Base-by-base conservation (phyloP, 2,113 vertebrate species). In the Gallinago jamesoni region DNA sequence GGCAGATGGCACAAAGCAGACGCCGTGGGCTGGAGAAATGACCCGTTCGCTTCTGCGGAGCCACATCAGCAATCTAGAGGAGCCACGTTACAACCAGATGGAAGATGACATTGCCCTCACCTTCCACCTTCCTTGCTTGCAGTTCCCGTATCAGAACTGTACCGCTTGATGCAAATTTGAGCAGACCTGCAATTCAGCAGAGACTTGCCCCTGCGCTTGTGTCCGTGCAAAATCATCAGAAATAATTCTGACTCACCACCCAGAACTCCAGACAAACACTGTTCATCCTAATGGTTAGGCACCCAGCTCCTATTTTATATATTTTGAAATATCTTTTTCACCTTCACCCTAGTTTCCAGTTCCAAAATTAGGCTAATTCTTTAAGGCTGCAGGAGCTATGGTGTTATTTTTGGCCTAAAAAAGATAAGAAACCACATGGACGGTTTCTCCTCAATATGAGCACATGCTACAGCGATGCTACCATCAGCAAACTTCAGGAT, bases 1-100 rank as follows among this genome's bases (percentile, higher is more conserved):
- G 88, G 93, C 83, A 94, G 94, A 94, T 80, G 93, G 94, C 72
- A 86, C 82, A 24, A 17, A 57, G 93, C 89, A 84, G 79, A 60
- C 1, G 2, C 86, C 68, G 1, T 2, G 33, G 74, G 48, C 33
- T 13, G 41, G 8, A 70, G 79, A 17, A 82, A 47, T 3, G 41
- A 75, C 23, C 50, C 23, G 0, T 11, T 33, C 0, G 8, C 69
- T 59, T 28, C 52, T 37, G n/a, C 1, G 0, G 39, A 76, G 85
- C n/a, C 66, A 16, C 9, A 0, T 1, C 88, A 22, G 69, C 77
- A 60, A 70, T 3, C 37, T 28, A 66, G 18, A 67, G 79, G 78
- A 83, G 79, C 39, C 75, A 23, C 48, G 3, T 43, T 28, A 53
- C 55, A 45, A 74, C 39, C 64, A 74, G 50, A 13, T 6, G 68